A percentile compares a stretch with the other conserved stretches of the same genome.
These are phyloP conservation scores for Pristiophorus japonicus DNA, from an alignment of 2,113 vertebrate genomes.

Conservation along the genomic window DNA sequence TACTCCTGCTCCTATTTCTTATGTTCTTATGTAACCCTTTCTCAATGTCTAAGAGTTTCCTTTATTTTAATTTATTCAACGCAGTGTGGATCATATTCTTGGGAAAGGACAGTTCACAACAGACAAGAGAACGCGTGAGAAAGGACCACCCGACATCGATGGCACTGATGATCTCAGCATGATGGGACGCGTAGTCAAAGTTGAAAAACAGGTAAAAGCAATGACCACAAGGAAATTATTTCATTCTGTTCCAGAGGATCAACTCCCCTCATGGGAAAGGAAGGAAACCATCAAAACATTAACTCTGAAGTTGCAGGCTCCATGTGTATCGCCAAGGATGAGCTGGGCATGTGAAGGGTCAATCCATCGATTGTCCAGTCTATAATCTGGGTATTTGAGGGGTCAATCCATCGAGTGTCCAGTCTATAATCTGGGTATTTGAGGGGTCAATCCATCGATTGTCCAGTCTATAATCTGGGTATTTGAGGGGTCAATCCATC, in stretches of 20 bases:
- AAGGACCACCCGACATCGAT: constrained; percentile 80
- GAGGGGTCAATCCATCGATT: background rate
- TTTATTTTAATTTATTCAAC: constrained; percentile 45
- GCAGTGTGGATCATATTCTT: constrained; percentile 92
- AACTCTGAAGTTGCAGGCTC: background rate
- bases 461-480: background rate
- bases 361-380: background rate
- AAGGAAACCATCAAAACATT: background rate
- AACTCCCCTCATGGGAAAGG: background rate
- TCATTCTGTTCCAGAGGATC: constrained; percentile 29
- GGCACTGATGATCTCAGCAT: constrained; percentile 86
- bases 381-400: background rate
- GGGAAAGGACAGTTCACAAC: constrained; percentile 88
- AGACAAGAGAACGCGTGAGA: constrained; percentile 89
- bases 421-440: background rate
- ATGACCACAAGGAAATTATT: background rate
- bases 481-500: background rate
- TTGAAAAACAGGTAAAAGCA: constrained; percentile 83
- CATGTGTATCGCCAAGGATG: background rate
- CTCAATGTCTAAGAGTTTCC: background rate
- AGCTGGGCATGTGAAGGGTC: background rate
- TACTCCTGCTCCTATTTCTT: too few species aligned
- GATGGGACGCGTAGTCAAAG: constrained; percentile 91
- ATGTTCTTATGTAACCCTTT: too few species aligned
- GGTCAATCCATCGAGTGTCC: background rate